phyloP scores from a whole-genome alignment of 2,113 vertebrate genomes.

The Nibea albiflora region DNA sequence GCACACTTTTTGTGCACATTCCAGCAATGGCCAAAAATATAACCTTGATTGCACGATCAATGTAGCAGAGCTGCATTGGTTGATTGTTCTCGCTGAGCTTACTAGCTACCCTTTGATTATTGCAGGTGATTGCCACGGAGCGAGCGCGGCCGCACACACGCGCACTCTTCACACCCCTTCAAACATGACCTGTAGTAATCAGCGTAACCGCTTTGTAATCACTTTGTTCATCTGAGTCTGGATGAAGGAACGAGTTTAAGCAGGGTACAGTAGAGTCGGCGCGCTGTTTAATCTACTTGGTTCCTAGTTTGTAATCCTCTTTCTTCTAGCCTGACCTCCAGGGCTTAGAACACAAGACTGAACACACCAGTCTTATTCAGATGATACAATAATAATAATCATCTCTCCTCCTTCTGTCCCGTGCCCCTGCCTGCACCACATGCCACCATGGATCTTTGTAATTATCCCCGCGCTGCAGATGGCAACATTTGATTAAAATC shows the following conservation, averaged over 20 bases:
- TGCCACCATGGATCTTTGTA: constrained; percentile 57
- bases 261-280: constrained; percentile 34
- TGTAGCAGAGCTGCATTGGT: constrained; percentile 25
- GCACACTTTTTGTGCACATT: constrained; percentile 6
- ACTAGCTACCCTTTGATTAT: constrained; percentile 65
- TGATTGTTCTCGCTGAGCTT: constrained; percentile 65
- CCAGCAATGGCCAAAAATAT: constrained; percentile 60
- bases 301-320: constrained; percentile 73
- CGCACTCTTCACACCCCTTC: background rate
- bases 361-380: constrained; percentile 65
- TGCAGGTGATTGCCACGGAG: constrained; percentile 47
- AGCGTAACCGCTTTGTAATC: constrained; percentile 25
- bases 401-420: constrained; percentile 58
- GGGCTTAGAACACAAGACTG: constrained; percentile 61
- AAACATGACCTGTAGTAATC: constrained; percentile 47
- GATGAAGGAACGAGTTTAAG: constrained; percentile 56
- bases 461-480: constrained; percentile 73
- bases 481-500: constrained; percentile 69
- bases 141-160: background rate
- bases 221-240: constrained; percentile 22
- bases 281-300: constrained; percentile 67
- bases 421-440: constrained; percentile 52
- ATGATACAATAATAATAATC: constrained; percentile 67
- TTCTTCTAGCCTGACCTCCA: constrained; percentile 69
- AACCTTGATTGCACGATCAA: constrained; percentile 57